Conservation (phyloP, 2,113 vertebrate genomes). For the Globicephala melas region DNA sequence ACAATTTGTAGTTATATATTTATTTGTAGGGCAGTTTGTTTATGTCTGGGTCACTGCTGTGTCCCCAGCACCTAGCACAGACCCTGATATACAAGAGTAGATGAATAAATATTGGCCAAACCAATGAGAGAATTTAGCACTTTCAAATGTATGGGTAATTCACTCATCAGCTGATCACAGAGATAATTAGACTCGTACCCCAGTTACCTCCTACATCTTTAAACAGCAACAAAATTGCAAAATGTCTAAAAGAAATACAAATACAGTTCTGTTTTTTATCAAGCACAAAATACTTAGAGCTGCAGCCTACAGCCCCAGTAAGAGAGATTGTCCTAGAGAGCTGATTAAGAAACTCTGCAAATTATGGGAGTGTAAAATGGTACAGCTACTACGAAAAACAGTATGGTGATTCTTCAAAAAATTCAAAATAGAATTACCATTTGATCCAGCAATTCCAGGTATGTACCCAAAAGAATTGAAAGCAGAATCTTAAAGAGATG, state of each 20-base stretch:
- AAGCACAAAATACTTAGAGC: neutral
- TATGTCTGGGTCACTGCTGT: neutral
- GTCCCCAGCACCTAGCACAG: neutral
- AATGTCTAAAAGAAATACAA: constrained; percentile 57
- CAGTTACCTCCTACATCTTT: constrained; percentile 67
- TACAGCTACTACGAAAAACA: neutral
- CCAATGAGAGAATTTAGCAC: constrained; percentile 69
- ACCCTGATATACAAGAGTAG: neutral
- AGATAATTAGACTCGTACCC: constrained; percentile 72
- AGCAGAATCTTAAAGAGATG: too few species aligned
- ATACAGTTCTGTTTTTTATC: constrained; percentile 50
- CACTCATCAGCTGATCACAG: constrained; percentile 29
- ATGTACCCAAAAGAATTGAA: too few species aligned
- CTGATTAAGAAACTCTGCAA: neutral
- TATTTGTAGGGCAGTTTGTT: neutral
- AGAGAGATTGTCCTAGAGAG: neutral
- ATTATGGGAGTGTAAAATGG: neutral
- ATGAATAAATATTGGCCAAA: constrained; percentile 48
- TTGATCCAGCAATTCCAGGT: too few species aligned
- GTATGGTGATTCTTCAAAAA: neutral
- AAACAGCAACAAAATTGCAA: constrained; percentile 69
- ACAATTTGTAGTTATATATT: neutral
- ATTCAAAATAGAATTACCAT: too few species aligned
- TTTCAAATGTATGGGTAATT: constrained; percentile 60
- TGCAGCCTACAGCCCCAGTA: neutral